Percentiles rank a stretch among this genome's conserved stretches.
Evolutionary conservation across 2,888 invertebrate genomes (phyloP).

Genomic region (Machimus rusticus): DNA sequence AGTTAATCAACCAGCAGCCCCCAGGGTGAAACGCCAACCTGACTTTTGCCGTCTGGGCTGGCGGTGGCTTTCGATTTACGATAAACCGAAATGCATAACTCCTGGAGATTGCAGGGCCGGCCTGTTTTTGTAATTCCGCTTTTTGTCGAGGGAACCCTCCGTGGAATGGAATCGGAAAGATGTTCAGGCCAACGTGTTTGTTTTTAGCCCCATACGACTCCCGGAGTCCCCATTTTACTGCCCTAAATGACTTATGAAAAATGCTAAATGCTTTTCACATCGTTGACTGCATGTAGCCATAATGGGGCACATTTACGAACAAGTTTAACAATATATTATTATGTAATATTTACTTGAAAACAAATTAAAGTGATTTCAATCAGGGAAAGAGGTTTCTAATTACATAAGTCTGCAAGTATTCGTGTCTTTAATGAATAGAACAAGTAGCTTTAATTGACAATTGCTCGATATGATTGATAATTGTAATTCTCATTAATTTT

Average conservation of each 20-base stretch:
- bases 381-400: neutral
- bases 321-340: neutral
- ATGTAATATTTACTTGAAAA: neutral
- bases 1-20: constrained; percentile 28
- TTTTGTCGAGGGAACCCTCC: neutral
- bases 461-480: too few relatives aligned
- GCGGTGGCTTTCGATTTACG: neutral
- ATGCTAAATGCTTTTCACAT: neutral
- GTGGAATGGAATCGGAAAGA: neutral
- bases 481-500: too few relatives aligned
- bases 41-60: neutral
- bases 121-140: neutral
- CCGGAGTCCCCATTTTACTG: neutral
- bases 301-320: neutral
- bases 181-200: neutral
- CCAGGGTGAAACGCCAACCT: neutral
- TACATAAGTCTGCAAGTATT: neutral
- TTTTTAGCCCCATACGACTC: neutral
- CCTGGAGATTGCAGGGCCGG: neutral
- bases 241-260: neutral
- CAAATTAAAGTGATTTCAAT: neutral
- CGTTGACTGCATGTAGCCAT: neutral
- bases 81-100: constrained; percentile 1
- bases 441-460: too few relatives aligned
- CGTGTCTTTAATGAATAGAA: neutral